Evolutionary conservation across 2,888 invertebrate species (phyloP), one percentile per base, ranked within the genome.

Genomic region (Ormyrus pomaceus): DNA sequence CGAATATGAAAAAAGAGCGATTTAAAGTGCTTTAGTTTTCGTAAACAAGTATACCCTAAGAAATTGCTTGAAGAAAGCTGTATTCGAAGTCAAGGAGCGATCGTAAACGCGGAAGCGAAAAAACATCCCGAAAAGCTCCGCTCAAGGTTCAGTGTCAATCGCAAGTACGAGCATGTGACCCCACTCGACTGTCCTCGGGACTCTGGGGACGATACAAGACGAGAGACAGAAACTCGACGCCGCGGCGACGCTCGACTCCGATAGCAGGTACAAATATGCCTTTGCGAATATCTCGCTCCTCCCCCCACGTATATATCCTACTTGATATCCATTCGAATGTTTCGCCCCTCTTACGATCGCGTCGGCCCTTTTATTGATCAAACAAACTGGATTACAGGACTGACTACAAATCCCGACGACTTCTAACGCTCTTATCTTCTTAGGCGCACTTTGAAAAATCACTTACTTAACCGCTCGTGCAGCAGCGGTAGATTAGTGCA

Each of bases 341-440:
- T 19, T 19, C 19, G 19, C 19, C 19, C 19, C 19, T 19, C 19
- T 19, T 19, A 19, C 19, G 19, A 19, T 19, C 71, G 70, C 46
- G 72, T 66, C 74, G 56, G 56, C 59, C 53, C 61, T 46, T 64
- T 70, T 77, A 71, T 77, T 64, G 77, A 77, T 77, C 77, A 77
- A 71, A 70, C 70, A 77, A 77, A 77, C 64, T 45, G 77, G 77
- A 77, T 77, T 77, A 77, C 61, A 19, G 50, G 19, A 19, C 19
- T 1, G 19, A 1, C 19, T 19, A 45, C 74, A 66, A 73, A 74
- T 74, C 74, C 74, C 74, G n/a, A 65, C 66, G 64, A 55, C 73
- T 53, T n/a, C n/a, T 19, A 19, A 19, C 19, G 19, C 1, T 19
- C 19, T 19, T 19, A 19, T 19, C 19, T 19, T 19, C 19, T 19